A percentile compares a stretch with the other conserved stretches of the same genome.
Conservation (phyloP, 2,888 invertebrate genomes). For the Ophonus ardosiacus region DNA sequence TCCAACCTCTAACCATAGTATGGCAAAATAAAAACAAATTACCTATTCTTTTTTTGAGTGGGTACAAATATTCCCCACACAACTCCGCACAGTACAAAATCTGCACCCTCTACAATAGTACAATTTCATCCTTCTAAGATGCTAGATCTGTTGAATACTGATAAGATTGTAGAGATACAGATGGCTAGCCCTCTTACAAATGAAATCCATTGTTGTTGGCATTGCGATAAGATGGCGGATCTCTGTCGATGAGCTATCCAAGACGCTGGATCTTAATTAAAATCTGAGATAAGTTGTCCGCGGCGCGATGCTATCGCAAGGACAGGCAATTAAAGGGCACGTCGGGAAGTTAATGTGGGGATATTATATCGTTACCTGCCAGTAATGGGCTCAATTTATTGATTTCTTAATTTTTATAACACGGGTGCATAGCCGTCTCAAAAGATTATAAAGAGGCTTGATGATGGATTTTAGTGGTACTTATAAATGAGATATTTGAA, state of each 20-base stretch:
- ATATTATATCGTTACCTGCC: conserved; percentile 59
- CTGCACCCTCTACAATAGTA: too few relatives aligned
- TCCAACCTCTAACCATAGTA: too few relatives aligned
- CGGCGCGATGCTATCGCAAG: conserved; percentile 47
- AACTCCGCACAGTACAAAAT: conserved; percentile 20
- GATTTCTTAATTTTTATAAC: conserved; percentile 56
- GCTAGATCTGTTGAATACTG: conserved; percentile 72
- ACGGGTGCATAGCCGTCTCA: not conserved
- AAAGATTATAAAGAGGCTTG: not conserved
- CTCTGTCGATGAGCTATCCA: conserved; percentile 2
- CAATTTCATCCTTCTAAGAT: conserved; percentile 7
- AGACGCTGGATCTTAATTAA: conserved; percentile 57
- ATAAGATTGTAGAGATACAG: conserved; percentile 69
- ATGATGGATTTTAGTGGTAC: conserved; percentile 4
- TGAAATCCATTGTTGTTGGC: not conserved
- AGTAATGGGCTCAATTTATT: conserved; percentile 48
- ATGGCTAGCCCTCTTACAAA: conserved; percentile 20
- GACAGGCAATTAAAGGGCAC: conserved; percentile 55
- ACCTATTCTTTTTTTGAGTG: too few relatives aligned
- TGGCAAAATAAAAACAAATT: too few relatives aligned
- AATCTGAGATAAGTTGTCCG: conserved; percentile 48
- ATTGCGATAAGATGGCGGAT: conserved; percentile 41
- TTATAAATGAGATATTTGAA: not conserved
- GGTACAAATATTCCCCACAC: not conserved
- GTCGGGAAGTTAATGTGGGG: conserved; percentile 47